Base-by-base conservation (phyloP, 2,113 vertebrate genomes). In the Opisthocomus hoazin region DNA sequence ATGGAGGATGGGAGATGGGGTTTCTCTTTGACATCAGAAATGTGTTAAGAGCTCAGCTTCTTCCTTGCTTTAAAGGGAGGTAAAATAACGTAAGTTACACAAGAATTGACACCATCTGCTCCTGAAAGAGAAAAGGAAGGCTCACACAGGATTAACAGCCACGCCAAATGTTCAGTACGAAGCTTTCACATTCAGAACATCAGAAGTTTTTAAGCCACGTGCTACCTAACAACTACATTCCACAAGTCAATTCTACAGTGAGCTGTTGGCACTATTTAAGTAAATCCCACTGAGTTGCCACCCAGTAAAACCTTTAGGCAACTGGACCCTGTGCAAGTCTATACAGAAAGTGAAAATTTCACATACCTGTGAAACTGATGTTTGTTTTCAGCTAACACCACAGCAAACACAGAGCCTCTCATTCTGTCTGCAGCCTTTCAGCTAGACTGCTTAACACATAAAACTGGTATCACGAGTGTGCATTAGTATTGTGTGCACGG, bases 21-120 rank as follows among this genome's bases (percentile, higher is more conserved):
- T 46, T 58, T 93, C 22, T 70, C 70, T 80, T 70, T 87, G 66
- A 78, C 15, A 92, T 57, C 54, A 48, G 65, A 69, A 84, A 81
- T 12, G 26, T 26, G 48, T 64, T 81, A 46, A 70, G 46, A 74
- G 32, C 39, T 74, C 68, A 75, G 48, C 68, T 77, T 30, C 69
- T 79, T 94, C 79, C 13, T 73, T 68, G 46, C 58, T 92, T 87
- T 68, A 65, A 90, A 85, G 21, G 30, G 37, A 92, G 39, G 20
- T 63, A 89, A 54, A 91, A 71, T 78, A 89, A 87, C 41, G 2
- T 32, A 74, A 86, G 30, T 91, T 73, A 74, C 45, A 71, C 60
- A 43, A 71, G 36, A 78, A 78, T 15, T 71, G 60, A 41, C 32
- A 81, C 77, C 85, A 93, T 89, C 88, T 86, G 54, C 50, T 93